Base-by-base conservation (phyloP, 2,888 invertebrate species). In the Seira musarum region DNA sequence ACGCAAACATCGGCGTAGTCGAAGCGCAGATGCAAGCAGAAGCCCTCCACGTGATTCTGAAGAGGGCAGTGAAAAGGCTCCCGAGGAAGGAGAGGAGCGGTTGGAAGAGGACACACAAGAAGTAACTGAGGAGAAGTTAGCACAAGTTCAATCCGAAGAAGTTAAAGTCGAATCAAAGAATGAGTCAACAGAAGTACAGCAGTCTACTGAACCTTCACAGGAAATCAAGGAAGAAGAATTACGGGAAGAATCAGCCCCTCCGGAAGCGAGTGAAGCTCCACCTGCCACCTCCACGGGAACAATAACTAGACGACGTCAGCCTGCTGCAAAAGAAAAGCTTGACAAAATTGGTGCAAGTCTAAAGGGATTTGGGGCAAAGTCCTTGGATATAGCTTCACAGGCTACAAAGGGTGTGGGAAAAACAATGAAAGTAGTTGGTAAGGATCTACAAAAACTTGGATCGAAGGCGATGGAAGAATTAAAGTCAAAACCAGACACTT, bases 41-140 rank as follows among this genome's bases (percentile, higher is more conserved):
- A 91, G 91, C 68, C 89, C 90, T 40, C 71, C 71, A 35, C 88
- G 90, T 15, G 78, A 79, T 6, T 67, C 13, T 88, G 91, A 0
- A 88, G 90, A n/a, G 89, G 90, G 83, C 88, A 91, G 74, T 89
- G 91, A 87, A 90, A 92, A 91, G 89, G 89, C 15, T 89, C 90
- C 71, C 70, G 74, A 74, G 10, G 68, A 66, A 13, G 82, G 61
- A 24, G 87, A 69, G 88, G n/a, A n/a, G n/a, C 88, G 80, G 87
- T 87, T 22, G 89, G 25, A 10, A 17, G 72, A 22, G 49, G n/a
- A 72, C 22, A 15, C 35, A 40, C 60, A 64, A 35, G 24, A 49
- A 6, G 60, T 21, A 57, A 10, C 61, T 22, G 73, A 74, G 6
- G 66, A 71, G 24, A 25, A 65, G 49, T 13, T 25, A 65, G 35